phyloP scores from a whole-genome alignment of 2,888 invertebrate species.

The Epinotia bilunana region DNA sequence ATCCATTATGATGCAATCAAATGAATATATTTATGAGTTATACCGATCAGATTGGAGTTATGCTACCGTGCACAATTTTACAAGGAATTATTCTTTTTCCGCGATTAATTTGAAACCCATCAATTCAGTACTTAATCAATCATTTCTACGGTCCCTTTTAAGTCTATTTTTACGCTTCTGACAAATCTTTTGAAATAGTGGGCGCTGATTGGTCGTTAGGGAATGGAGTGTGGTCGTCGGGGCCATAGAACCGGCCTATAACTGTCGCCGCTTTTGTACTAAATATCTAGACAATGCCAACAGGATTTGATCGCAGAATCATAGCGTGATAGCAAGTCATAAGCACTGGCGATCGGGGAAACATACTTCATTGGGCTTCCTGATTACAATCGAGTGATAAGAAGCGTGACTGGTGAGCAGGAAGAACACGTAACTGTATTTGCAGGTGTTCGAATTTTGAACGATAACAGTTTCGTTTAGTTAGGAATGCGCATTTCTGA shows the following conservation, averaged over 20 bases:
- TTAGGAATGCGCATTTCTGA: neutral
- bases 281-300: constrained; percentile 53
- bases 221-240: constrained; percentile 22
- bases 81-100: constrained; percentile 24
- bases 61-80: constrained; percentile 28
- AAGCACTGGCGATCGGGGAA: constrained; percentile 36
- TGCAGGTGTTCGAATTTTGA: constrained; percentile 6
- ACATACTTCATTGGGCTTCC: constrained; percentile 32
- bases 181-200: constrained; percentile 35
- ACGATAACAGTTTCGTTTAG: constrained; percentile 9
- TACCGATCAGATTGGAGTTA: constrained; percentile 43
- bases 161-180: constrained; percentile 29
- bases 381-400: constrained; percentile 30
- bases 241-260: constrained; percentile 56
- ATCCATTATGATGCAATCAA: constrained; percentile 42
- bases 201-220: constrained; percentile 34
- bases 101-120: constrained; percentile 19
- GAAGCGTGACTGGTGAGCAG: constrained; percentile 27
- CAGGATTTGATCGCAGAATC: constrained; percentile 55
- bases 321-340: constrained; percentile 43
- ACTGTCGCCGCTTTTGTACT: constrained; percentile 50
- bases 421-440: constrained; percentile 17
- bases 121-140: constrained; percentile 25
- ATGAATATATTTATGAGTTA: constrained; percentile 60
- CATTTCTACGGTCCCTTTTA: constrained; percentile 7